These are phyloP conservation scores for Microplitis manilae DNA, from an alignment of 2,888 invertebrate species.

Conservation along the genomic window DNA sequence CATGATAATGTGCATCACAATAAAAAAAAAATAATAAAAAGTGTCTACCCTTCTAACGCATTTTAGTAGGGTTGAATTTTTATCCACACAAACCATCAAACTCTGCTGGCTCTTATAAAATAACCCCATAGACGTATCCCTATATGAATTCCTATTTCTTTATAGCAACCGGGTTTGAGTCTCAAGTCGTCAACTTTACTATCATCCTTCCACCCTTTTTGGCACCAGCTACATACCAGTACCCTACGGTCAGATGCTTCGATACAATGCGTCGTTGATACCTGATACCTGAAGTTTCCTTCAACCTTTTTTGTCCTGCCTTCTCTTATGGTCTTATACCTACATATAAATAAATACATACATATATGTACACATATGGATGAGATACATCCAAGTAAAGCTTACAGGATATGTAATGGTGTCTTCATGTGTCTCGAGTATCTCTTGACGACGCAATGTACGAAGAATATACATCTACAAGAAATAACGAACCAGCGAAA, in stretches of 20 bases:
- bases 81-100: too few relatives aligned
- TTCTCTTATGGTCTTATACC: conserved; percentile 27
- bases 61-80: conserved; percentile 65
- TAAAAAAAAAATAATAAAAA: conserved; percentile 60
- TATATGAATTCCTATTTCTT: conserved; percentile 8
- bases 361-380: background rate
- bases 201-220: conserved; percentile 34
- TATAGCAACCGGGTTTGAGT: background rate
- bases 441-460: conserved; percentile 1
- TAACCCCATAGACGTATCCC: too few relatives aligned
- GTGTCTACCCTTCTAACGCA: conserved; percentile 66
- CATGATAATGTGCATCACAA: conserved; percentile 66
- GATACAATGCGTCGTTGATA: conserved; percentile 67
- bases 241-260: conserved; percentile 71
- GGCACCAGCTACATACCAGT: conserved; percentile 16
- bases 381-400: background rate
- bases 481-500: background rate
- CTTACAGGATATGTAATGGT: conserved; percentile 1
- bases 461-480: conserved; percentile 1
- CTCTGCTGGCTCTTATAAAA: too few relatives aligned
- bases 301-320: conserved; percentile 13
- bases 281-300: conserved; percentile 59
- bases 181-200: conserved; percentile 35
- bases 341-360: background rate
- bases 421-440: background rate